These are phyloP conservation scores for Gorsachius magnificus DNA, from an alignment of 2,797 vertebrate species.

Conservation along the genomic window DNA sequence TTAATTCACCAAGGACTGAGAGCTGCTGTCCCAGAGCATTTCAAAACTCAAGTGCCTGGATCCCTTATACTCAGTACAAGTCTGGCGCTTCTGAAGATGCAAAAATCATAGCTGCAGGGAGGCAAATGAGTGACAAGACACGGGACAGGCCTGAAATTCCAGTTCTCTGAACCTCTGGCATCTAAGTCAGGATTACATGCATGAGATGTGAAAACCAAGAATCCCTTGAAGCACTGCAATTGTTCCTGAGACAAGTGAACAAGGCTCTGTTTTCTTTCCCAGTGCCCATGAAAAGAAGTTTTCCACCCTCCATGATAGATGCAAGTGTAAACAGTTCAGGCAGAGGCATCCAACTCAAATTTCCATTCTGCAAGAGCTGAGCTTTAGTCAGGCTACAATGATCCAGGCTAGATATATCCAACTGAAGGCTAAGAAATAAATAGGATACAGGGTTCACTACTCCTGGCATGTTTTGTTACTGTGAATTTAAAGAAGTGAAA, in stretches of 20 bases:
- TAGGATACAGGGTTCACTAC: rapidly evolving
- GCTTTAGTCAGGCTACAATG: not conserved
- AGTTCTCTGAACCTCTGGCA: not conserved
- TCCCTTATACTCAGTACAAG: not conserved
- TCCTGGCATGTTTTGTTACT: not conserved
- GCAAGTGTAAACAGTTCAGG: not conserved
- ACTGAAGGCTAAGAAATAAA: not conserved
- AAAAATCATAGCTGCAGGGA: slow-evolving; percentile 7
- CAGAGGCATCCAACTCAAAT: not conserved
- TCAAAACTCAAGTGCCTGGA: not conserved
- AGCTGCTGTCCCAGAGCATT: not conserved
- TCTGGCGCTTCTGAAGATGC: not conserved
- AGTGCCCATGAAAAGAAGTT: not conserved
- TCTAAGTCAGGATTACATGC: not conserved
- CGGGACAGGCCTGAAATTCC: not conserved
- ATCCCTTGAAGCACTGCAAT: not conserved
- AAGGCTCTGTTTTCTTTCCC: not conserved
- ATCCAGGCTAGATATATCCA: not conserved
- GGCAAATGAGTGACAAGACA: not conserved
- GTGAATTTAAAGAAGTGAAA: not conserved
- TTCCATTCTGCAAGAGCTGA: not conserved
- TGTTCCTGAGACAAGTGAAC: not conserved
- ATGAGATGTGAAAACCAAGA: not conserved
- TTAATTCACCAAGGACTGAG: not conserved
- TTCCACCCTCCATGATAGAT: not conserved